A percentile compares a stretch with the other conserved stretches of the same genome.
phyloP scores from a whole-genome alignment of 2,797 vertebrate genomes.

The Orestias chungarensis region DNA sequence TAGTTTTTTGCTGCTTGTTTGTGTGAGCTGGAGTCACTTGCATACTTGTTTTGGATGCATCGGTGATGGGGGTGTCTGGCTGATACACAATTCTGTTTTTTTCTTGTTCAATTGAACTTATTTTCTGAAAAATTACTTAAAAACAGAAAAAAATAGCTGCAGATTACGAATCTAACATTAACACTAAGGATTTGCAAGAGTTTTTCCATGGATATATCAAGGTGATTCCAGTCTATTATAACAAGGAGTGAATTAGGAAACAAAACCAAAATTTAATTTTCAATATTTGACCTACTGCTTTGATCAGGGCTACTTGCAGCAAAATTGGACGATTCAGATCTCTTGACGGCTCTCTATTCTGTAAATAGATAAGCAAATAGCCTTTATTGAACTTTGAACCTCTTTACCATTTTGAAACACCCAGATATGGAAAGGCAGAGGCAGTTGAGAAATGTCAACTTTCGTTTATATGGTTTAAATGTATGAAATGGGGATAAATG shows the following conservation, averaged over 20 bases:
- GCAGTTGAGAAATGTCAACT: not conserved
- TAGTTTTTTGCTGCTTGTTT: not conserved
- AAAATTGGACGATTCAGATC: not conserved
- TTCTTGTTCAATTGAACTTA: not conserved
- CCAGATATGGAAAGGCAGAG: not conserved
- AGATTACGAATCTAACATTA: not conserved
- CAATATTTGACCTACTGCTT: not conserved
- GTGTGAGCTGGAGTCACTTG: not conserved
- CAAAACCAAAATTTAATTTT: not conserved
- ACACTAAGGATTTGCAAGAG: not conserved
- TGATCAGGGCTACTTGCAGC: not conserved
- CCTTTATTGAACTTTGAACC: not conserved
- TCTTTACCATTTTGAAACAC: no score
- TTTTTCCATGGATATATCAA: not conserved
- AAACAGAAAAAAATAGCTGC: not conserved
- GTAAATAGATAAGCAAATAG: not conserved
- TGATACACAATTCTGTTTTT: not conserved
- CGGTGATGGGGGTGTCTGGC: not conserved
- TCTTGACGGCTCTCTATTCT: not conserved
- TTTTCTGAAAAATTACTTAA: not conserved
- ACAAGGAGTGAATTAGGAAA: not conserved
- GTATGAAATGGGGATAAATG: not conserved
- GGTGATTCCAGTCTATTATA: no score
- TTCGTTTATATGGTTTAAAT: not conserved
- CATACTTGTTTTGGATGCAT: not conserved